phyloP scores from a whole-genome alignment of 2,113 vertebrate species.

The Otus sunia region DNA sequence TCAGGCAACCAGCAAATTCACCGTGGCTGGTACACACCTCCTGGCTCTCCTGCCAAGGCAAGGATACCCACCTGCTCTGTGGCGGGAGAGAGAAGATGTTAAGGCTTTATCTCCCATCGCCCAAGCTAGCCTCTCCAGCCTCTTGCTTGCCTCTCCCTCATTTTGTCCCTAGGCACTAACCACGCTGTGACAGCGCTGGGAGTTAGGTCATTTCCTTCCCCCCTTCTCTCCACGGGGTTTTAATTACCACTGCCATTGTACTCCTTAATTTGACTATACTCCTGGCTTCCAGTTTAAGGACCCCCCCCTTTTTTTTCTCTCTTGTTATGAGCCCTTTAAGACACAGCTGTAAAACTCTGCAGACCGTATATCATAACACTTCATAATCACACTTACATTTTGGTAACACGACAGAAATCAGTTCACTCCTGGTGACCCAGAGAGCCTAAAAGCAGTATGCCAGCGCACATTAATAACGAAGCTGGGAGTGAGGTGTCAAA shows the following conservation, averaged over 20 bases:
- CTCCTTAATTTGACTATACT: background rate
- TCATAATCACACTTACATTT: conserved; percentile 14
- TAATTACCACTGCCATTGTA: background rate
- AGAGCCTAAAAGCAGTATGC: background rate
- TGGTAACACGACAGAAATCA: background rate
- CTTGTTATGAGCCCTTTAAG: background rate
- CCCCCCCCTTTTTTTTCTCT: background rate
- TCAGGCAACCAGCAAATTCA: background rate
- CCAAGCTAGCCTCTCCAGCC: background rate
- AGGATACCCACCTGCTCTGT: background rate
- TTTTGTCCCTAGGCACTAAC: background rate
- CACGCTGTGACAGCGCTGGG: accelerated
- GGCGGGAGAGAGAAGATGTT: background rate
- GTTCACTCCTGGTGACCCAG: background rate
- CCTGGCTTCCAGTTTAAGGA: background rate
- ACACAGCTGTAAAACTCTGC: background rate
- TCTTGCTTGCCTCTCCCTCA: background rate
- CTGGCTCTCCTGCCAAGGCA: background rate
- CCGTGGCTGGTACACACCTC: background rate
- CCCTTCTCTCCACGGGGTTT: background rate
- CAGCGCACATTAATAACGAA: background rate
- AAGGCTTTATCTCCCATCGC: background rate
- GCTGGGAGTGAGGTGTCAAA: background rate
- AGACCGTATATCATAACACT: background rate
- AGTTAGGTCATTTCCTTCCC: background rate